phyloP scores from a whole-genome alignment of 2,113 vertebrate species.

The Paramisgurnus dabryanus region DNA sequence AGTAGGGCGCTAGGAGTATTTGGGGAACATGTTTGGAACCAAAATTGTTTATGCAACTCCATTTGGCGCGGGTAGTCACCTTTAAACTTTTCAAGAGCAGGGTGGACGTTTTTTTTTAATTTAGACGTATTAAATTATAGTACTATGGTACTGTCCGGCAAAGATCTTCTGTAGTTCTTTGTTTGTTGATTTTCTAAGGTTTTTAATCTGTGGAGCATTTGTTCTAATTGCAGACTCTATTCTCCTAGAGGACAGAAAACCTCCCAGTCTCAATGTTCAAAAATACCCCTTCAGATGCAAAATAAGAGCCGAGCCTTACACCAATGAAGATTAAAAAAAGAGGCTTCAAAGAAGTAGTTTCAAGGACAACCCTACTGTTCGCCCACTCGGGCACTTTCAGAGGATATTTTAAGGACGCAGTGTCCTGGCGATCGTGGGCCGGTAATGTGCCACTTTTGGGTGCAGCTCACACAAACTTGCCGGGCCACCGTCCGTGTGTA shows the following conservation, averaged over 20 bases:
- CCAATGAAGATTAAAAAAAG: slow-evolving; percentile 34
- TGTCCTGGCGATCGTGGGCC: slow-evolving; percentile 36
- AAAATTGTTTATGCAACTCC: background rate
- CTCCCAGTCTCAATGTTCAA: slow-evolving; percentile 12
- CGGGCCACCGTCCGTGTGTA: slow-evolving; percentile 30
- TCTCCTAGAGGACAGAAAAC: slow-evolving; percentile 19
- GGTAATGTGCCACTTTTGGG: slow-evolving; percentile 49
- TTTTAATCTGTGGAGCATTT: slow-evolving; percentile 7
- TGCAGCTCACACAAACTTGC: slow-evolving; percentile 46
- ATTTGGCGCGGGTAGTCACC: background rate
- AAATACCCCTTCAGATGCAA: slow-evolving; percentile 28
- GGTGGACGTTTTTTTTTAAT: slow-evolving; percentile 9
- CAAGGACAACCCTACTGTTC: slow-evolving; percentile 38
- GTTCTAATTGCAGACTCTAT: background rate
- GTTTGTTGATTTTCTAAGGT: slow-evolving; percentile 11
- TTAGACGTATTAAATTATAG: slow-evolving; percentile 7
- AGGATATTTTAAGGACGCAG: slow-evolving; percentile 28
- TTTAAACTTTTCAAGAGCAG: background rate
- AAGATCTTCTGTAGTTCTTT: background rate
- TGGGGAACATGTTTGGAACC: background rate
- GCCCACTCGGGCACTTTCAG: slow-evolving; percentile 24
- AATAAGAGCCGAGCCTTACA: slow-evolving; percentile 29
- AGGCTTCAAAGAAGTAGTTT: slow-evolving; percentile 20
- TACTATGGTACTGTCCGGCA: background rate
- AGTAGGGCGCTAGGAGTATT: too few species aligned